phyloP scores from a whole-genome alignment of 2,113 vertebrate species.

The Eretmochelys imbricata region DNA sequence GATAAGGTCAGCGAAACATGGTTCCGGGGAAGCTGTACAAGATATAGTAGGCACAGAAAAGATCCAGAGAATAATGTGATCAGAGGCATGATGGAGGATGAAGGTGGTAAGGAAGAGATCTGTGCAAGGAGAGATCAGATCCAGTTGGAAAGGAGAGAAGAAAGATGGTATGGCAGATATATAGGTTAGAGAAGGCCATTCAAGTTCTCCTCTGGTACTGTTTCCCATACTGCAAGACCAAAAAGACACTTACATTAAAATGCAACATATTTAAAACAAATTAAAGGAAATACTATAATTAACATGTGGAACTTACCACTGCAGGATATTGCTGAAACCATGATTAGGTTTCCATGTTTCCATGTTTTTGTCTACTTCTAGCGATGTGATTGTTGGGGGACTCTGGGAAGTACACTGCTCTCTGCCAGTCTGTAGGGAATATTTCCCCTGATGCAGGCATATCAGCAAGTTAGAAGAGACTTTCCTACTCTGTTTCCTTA shows the following conservation, averaged over 20 bases:
- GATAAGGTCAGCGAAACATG: not conserved
- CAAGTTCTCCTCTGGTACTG: not conserved
- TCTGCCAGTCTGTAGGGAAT: not conserved
- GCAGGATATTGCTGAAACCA: not conserved
- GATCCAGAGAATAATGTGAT: rapidly evolving
- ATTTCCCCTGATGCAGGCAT: not conserved
- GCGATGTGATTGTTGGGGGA: not conserved
- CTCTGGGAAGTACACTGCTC: not conserved
- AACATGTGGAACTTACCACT: not conserved
- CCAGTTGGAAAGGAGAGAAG: not conserved
- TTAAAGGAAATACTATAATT: constrained; percentile 21
- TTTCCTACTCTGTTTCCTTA: not conserved
- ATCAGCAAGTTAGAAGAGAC: not conserved
- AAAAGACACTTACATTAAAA: constrained; percentile 5
- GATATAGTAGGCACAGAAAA: not conserved
- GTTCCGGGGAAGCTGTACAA: not conserved
- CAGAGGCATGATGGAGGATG: not conserved
- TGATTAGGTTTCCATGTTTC: not conserved
- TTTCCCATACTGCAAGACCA: not conserved
- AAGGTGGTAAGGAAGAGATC: not conserved
- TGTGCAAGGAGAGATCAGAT: not conserved
- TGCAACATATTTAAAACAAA: not conserved
- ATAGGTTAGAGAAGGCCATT: not conserved
- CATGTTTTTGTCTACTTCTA: not conserved
- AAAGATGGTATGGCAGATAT: not conserved